phyloP scores from a whole-genome alignment of 1,140 invertebrate genomes.

The Stegodyphus mimosarum region DNA sequence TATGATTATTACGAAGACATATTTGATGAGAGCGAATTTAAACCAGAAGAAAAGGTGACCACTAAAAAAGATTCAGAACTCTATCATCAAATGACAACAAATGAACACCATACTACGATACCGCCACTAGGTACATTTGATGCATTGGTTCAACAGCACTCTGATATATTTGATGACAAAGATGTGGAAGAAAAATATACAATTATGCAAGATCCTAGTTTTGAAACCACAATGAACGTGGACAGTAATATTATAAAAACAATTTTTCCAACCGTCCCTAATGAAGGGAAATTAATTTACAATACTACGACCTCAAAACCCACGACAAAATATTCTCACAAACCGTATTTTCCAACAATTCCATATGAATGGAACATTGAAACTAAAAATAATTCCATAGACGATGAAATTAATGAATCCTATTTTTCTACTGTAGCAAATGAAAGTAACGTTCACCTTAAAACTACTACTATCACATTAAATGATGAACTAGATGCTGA shows the following conservation, averaged over 20 bases:
- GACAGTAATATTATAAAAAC: background rate
- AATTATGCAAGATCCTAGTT: background rate
- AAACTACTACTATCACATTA: background rate
- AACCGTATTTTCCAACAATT: conserved; percentile 24
- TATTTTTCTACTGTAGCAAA: background rate
- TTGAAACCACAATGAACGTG: background rate
- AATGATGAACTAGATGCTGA: background rate
- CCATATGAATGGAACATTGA: background rate
- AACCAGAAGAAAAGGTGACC: background rate
- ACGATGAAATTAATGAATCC: background rate
- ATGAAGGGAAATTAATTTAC: conserved; percentile 5
- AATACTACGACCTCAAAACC: background rate
- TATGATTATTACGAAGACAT: conserved; percentile 50
- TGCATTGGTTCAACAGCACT: background rate
- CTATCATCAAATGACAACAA: background rate
- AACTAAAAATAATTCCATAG: background rate
- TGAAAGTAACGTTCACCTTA: background rate
- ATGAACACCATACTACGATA: conserved; percentile 21
- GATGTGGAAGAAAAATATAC: background rate
- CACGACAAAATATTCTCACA: background rate
- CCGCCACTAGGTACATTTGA: background rate
- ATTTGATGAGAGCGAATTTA: conserved; percentile 1
- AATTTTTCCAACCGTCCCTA: background rate
- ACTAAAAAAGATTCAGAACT: background rate
- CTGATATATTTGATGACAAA: background rate